These are phyloP conservation scores for Drosophila melanosoma DNA, from an alignment of 2,888 invertebrate species.

Conservation along the genomic window DNA sequence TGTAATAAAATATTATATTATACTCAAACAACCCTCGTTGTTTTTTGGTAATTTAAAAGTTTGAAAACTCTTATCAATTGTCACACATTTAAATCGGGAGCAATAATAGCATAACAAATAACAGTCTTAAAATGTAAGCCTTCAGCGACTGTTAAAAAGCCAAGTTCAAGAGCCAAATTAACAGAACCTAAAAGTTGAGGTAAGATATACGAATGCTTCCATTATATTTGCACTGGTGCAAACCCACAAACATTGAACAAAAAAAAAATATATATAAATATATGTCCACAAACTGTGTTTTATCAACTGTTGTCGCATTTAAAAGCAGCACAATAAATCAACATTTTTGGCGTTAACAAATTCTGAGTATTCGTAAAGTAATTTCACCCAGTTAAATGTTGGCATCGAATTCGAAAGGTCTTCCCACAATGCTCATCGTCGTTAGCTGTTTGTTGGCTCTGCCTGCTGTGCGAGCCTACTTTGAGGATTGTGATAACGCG, in stretches of 20 bases:
- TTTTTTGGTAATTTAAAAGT: slow-evolving; percentile 28
- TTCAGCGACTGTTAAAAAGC: slow-evolving; percentile 22
- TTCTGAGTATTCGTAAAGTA: slow-evolving; percentile 29
- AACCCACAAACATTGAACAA: slow-evolving; percentile 25
- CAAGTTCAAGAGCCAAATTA: slow-evolving; percentile 68
- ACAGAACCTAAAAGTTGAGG: slow-evolving; percentile 50
- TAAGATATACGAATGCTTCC: slow-evolving; percentile 19
- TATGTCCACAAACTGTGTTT: slow-evolving; percentile 57
- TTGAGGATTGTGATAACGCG: slow-evolving; percentile 75
- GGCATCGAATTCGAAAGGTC: slow-evolving; percentile 47
- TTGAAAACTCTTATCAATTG: slow-evolving; percentile 45
- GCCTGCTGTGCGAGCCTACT: slow-evolving; percentile 53
- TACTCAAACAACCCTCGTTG: slow-evolving; percentile 32
- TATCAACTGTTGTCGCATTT: slow-evolving; percentile 66
- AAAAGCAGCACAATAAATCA: slow-evolving; percentile 47
- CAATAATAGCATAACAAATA: slow-evolving; percentile 4
- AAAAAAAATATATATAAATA: slow-evolving; percentile 28
- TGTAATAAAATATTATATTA: neutral
- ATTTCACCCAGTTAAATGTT: slow-evolving; percentile 55
- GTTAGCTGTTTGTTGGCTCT: slow-evolving; percentile 43
- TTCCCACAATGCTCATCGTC: slow-evolving; percentile 50
- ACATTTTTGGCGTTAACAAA: slow-evolving; percentile 32
- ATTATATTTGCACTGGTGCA: slow-evolving; percentile 68
- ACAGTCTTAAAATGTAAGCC: slow-evolving; percentile 26
- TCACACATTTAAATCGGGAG: slow-evolving; percentile 11